Evolutionary conservation across 2,888 invertebrate genomes (phyloP).

Genomic region (Myopa testacea): DNA sequence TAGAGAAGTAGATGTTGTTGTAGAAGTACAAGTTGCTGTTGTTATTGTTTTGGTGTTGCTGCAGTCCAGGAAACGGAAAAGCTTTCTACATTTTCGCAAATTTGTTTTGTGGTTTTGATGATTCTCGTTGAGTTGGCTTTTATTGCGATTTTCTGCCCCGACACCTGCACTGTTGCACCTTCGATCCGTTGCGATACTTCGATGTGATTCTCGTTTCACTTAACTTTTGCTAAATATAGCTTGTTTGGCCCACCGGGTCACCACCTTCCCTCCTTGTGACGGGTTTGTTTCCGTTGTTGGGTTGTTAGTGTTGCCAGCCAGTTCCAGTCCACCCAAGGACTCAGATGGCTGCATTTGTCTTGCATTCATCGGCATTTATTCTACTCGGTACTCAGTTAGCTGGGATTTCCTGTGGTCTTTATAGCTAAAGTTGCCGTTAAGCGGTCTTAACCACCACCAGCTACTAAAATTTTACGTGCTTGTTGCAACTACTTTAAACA

Average conservation of each 20-base stretch:
- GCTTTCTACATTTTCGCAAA: constrained; percentile 15
- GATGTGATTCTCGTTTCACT: not conserved
- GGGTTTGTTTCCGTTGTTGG: not conserved
- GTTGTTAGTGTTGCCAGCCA: constrained; percentile 8
- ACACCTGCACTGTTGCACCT: not conserved
- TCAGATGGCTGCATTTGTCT: not conserved
- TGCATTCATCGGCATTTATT: not conserved
- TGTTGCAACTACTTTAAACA: constrained; percentile 21
- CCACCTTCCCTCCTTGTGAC: no score
- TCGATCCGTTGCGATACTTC: not conserved
- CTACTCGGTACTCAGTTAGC: constrained; percentile 6
- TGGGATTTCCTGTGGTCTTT: constrained; percentile 3
- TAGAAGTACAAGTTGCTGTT: not conserved
- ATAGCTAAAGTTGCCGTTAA: not conserved
- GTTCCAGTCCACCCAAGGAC: not conserved
- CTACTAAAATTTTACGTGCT: constrained; percentile 14
- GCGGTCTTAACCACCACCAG: not conserved
- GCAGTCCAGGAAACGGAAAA: constrained; percentile 10
- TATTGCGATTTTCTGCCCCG: not conserved
- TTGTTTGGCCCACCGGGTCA: not conserved
- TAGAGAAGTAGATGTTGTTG: no score
- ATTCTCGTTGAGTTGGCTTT: not conserved
- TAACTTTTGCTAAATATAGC: no score
- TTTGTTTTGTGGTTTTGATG: constrained; percentile 19
- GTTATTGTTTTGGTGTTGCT: not conserved